Base-by-base conservation (phyloP, 2,113 vertebrate species). In the Ifrita kowaldi region DNA sequence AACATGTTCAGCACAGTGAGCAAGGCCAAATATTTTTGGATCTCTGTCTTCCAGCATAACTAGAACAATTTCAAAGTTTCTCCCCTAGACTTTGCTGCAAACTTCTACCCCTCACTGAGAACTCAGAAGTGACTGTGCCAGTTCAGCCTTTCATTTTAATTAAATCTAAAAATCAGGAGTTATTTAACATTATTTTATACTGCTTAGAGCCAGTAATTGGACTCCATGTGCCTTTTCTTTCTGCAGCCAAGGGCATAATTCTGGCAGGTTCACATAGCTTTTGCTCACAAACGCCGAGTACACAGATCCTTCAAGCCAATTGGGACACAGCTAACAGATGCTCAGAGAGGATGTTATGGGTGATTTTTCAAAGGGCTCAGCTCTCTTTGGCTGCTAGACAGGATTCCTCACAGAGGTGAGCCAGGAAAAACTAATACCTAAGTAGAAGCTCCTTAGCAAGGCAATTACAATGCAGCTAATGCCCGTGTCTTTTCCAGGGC, bases 171-270 rank as follows among this genome's bases (percentile, higher is more conserved):
- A 93, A 88, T 87, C 62, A 39, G 50, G 37, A 93, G 41, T 84
- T 96, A 88, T 91, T 97, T 76, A 95, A 92, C 53, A 95, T 91
- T 96, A 94, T 93, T 93, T 96, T 94, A 74, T 70, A 84, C 56
- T 75, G 93, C 64, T 93, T 86, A 95, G n/a, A 95, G 64, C 22
- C 68, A 35, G 76, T 84, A 93, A 94, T 93, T 94, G 92, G 94
- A 94, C 87, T 97, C 91, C 39, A 60, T 89, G 77, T 64, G 71
- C 68, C 53, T 87, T 44, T 78, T 83, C 59, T 49, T 59, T 90
- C 74, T 89, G 26, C 62, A 96, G 81, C 82, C 69, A 84, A 86
- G 59, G 82, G 91, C 79, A 94, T 78, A 71, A 69, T 96, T 91
- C 88, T 96, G 95, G 83, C 94, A 95, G 57, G 50, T 91, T 95